A percentile compares a stretch with the other conserved stretches of the same genome.
Conservation (phyloP, 2,888 invertebrate species). For the Pollenia angustigena region DNA sequence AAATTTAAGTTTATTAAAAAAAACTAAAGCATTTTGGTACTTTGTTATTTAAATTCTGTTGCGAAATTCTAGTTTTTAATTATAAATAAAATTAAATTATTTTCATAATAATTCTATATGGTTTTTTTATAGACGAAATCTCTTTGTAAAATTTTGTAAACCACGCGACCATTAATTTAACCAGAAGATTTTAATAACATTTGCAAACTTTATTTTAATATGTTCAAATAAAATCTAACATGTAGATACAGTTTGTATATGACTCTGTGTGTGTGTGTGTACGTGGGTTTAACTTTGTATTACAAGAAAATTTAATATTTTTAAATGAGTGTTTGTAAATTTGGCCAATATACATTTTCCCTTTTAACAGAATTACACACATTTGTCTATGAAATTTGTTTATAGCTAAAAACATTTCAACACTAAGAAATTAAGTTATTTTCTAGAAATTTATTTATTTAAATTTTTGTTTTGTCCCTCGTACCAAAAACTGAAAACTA, state of each 20-base stretch:
- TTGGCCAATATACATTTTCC: conserved; percentile 50
- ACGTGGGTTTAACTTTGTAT: background rate
- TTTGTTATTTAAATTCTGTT: too few species aligned
- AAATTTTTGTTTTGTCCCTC: background rate
- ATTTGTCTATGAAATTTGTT: conserved; percentile 41
- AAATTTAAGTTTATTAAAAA: too few species aligned
- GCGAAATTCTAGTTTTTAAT: too few species aligned
- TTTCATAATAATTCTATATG: too few species aligned
- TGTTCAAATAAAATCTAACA: conserved; percentile 10
- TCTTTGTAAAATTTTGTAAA: conserved; percentile 34
- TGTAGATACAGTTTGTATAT: background rate
- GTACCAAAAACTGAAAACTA: conserved; percentile 1
- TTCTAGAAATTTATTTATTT: conserved; percentile 40
- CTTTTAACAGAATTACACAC: conserved; percentile 32
- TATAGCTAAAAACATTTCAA: conserved; percentile 52
- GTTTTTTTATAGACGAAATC: background rate
- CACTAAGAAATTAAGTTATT: conserved; percentile 58
- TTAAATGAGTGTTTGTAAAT: background rate
- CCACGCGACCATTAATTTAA: conserved; percentile 51
- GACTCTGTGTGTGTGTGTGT: background rate
- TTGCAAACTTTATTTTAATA: conserved; percentile 49
- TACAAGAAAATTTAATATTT: too few species aligned
- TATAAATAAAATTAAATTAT: too few species aligned
- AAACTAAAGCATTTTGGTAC: too few species aligned
- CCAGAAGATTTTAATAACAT: conserved; percentile 59